Conservation (phyloP, 2,797 vertebrate species). For the Aphelocoma californica region DNA sequence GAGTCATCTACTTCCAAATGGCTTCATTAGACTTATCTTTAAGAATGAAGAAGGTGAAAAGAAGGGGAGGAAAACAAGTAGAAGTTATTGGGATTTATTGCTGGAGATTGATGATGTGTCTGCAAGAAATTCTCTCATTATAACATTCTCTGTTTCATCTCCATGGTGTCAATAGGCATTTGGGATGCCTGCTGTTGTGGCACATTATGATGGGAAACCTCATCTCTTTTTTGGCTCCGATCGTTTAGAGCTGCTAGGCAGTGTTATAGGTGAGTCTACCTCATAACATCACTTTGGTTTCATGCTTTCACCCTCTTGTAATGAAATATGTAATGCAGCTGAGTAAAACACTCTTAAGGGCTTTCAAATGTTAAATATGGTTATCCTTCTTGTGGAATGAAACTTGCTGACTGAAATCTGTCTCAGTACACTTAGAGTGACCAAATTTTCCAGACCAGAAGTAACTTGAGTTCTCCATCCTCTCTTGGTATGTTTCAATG, state of each 20-base stretch:
- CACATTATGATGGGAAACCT: slow-evolving; percentile 78
- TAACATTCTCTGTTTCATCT: neutral
- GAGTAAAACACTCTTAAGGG: neutral
- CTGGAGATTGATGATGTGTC: neutral
- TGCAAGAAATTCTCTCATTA: neutral
- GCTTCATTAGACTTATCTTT: neutral
- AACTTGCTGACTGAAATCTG: neutral
- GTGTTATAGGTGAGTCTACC: slow-evolving; percentile 83
- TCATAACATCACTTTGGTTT: neutral
- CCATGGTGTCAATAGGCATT: slow-evolving; percentile 79
- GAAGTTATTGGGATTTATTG: neutral
- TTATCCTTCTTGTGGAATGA: neutral
- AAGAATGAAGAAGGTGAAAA: neutral
- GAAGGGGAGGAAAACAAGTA: neutral
- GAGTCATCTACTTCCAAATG: neutral
- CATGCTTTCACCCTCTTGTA: neutral
- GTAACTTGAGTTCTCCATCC: neutral
- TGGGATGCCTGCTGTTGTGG: slow-evolving; percentile 86
- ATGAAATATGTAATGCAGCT: neutral
- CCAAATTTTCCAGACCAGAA: neutral
- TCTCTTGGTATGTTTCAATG: neutral
- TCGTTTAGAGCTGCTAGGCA: slow-evolving; percentile 88
- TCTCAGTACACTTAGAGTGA: neutral
- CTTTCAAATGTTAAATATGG: neutral
- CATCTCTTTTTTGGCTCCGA: slow-evolving; percentile 91